A percentile compares a stretch with the other conserved stretches of the same genome.
Evolutionary conservation across 1,140 invertebrate species (phyloP).

Genomic region (Microplitis mediator): DNA sequence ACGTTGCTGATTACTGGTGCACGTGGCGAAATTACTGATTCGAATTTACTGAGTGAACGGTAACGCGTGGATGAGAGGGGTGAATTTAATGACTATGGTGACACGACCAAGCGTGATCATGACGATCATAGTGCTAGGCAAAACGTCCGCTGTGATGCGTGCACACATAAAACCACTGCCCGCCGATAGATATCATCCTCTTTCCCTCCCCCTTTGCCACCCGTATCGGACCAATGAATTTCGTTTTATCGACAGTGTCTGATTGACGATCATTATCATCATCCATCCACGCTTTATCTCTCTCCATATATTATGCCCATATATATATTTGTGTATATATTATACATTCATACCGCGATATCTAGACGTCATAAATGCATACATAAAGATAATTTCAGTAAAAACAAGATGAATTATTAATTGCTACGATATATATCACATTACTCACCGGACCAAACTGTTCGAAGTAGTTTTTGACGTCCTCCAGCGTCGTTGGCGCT

Average conservation of each 20-base stretch:
- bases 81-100: constrained; percentile 34
- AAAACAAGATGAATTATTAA: too few species aligned
- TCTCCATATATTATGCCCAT: neutral
- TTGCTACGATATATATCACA: neutral
- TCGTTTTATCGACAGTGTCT: constrained; percentile 15
- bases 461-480: constrained; percentile 99
- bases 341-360: neutral
- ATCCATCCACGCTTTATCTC: neutral
- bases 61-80: neutral
- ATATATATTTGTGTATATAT: too few species aligned
- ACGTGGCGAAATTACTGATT: constrained; percentile 28
- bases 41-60: constrained; percentile 18
- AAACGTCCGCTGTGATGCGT: constrained; percentile 8
- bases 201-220: neutral
- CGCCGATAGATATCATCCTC: neutral
- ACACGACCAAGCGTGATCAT: constrained; percentile 31
- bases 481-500: constrained; percentile 97
- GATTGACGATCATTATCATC: constrained; percentile 1
- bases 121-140: constrained; percentile 27
- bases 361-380: too few species aligned
- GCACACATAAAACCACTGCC: neutral
- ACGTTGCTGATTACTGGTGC: constrained; percentile 13
- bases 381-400: too few species aligned
- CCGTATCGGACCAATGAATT: constrained; percentile 18
- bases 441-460: constrained; percentile 97